Base-by-base conservation (phyloP, 1,140 invertebrate genomes). In the Steinernema feltiae region DNA sequence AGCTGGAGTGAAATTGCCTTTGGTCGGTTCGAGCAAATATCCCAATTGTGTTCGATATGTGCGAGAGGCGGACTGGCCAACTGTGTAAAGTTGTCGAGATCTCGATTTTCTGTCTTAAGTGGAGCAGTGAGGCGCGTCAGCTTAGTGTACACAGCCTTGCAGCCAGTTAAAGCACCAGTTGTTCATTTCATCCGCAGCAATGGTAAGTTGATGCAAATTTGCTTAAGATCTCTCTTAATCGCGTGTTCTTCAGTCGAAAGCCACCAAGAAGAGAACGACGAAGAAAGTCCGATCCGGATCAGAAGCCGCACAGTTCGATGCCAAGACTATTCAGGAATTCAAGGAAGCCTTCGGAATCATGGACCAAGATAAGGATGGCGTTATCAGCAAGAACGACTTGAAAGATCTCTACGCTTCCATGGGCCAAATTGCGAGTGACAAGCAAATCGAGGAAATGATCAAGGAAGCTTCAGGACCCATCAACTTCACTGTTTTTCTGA, bases 401-500 rank as follows among this genome's bases (percentile, higher is more conserved):
- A 95, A 97, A 89, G 97, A 99, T 85, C 98, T 99, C 94, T 89
- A 99, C 32, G 96, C 96, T 27, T 98, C 95, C 53, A 88, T 99
- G 78, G 92, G 92, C 46, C 94, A 95, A 88, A 93, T 94, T 87
- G 94, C 95, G 15, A 92, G 91, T 72, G 94, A 97, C 86, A 93
- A 94, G 29, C 96, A 97, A 85, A 88, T 98, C 78, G 94, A 97
- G 82, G 92, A 90, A 41, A 98, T 98, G 96, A 94, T 98, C 92
- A 95, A 94, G 86, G 95, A 98, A 89, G 94, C 94, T 3, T 94
- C 94, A 0, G 95, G 94, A 0, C 94, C 95, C 48, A 95, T 99
- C 73, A 98, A 98, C 87, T 98, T 99, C 87, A 98, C 96, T 30
- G 96, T 97, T 93, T 98, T 98, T 87, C 88, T 98, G 21, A 98